Evolutionary conservation across 2,797 vertebrate genomes (phyloP), one percentile per base, ranked within the genome.

Genomic region (Pangasius larnaudii): DNA sequence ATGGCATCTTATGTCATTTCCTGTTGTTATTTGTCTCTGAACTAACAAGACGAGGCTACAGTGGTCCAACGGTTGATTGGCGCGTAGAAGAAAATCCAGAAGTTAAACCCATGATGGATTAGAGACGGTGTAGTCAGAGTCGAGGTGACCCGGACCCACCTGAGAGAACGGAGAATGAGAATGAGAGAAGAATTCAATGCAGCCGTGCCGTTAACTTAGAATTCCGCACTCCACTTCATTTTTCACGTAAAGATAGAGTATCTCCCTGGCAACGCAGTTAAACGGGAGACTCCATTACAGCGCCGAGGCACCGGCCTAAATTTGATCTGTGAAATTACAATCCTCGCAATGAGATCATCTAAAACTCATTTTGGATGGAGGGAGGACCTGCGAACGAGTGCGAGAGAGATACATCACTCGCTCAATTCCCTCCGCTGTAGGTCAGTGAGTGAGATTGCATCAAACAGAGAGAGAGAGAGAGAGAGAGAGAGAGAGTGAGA

Each of bases 281-380:
- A 84, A 71, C 11, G 30, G n/a, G 49, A 71, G 65, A 84, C 83
- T 71, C 83, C 65, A 84, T 84, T 71, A 84, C 65, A 33, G 83
- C 46, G 2, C 9, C 2, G 19, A 69, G n/a, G 30, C 83, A 84
- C 46, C 7, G 83, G 46, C 46, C 83, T 71, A 71, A 84, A 84
- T 84, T 84, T 56, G 83, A 84, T 84, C 63, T 53, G 83, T 36
- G 83, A 71, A 84, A 84, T 84, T 71, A 84, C 83, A 84, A 84
- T n/a, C 83, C 46, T 53, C 22, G 46, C 83, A 69, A 84, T 24
- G 46, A 71, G 63, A 84, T 84, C 65, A 71, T 84, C 65, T 36
- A 84, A 71, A 84, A 69, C 46, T 71, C 83, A 84, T 84, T 84
- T 84, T 53, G n/a, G 65, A n/a, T 24, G 65, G 82, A 36, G 83